Conservation (phyloP, 2,888 invertebrate genomes). For the Pollenia labialis region DNA sequence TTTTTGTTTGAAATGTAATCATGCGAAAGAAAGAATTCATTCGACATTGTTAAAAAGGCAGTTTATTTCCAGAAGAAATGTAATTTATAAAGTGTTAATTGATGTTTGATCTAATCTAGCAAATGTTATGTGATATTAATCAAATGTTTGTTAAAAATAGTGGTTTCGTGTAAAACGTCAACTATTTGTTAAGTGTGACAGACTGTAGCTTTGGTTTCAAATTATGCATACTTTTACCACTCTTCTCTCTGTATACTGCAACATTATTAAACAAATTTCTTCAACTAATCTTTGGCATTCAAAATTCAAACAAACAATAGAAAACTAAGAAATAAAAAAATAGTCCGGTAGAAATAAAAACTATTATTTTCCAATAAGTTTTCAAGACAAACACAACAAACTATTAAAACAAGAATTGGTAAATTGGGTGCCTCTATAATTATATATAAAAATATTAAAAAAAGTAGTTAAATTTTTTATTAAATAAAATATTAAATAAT, state of each 20-base stretch:
- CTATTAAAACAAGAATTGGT: conserved; percentile 79
- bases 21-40: too few species aligned
- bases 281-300: conserved; percentile 70
- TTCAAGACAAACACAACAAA: conserved; percentile 55
- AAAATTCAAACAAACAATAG: conserved; percentile 68
- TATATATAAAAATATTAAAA: conserved; percentile 77
- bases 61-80: too few species aligned
- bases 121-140: too few species aligned
- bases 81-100: too few species aligned
- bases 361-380: conserved; percentile 56
- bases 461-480: conserved; percentile 82
- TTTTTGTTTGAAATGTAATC: too few species aligned
- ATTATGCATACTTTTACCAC: conserved; percentile 22
- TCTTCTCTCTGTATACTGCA: neutral
- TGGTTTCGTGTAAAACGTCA: too few species aligned
- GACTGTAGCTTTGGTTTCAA: too few species aligned
- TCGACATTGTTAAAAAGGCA: too few species aligned
- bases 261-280: neutral
- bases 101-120: too few species aligned
- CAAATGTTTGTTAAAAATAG: too few species aligned
- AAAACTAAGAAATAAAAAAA: conserved; percentile 13
- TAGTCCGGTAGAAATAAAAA: conserved; percentile 32
- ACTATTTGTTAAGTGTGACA: too few species aligned
- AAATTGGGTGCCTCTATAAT: conserved; percentile 83
- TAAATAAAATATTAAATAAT: conserved; percentile 77